phyloP scores from a whole-genome alignment of 2,888 invertebrate genomes.

The Tipula lateralis region DNA sequence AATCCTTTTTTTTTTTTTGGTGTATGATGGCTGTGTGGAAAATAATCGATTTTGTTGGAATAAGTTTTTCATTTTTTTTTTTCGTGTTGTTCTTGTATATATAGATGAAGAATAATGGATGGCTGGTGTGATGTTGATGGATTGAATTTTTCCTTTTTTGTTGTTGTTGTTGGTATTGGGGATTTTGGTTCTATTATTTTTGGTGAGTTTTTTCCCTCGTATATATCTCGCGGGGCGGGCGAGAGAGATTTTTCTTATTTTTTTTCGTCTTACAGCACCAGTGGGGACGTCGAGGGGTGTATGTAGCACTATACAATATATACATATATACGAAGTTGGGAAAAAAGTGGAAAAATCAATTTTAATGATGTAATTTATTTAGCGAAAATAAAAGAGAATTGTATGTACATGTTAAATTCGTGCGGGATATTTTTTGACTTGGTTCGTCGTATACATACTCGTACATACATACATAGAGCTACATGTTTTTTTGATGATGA shows the following conservation, averaged over 20 bases:
- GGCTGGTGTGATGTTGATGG: conserved; percentile 6
- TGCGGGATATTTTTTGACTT: not conserved
- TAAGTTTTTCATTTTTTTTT: conserved; percentile 2
- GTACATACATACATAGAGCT: not conserved
- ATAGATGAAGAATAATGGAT: not conserved
- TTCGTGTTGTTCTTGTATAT: not conserved
- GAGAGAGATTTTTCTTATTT: not conserved
- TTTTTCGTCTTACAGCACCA: not conserved
- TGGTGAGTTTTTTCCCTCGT: not conserved
- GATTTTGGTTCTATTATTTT: not conserved
- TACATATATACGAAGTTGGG: not conserved
- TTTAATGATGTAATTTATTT: conserved; percentile 24
- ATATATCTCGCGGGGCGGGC: not conserved
- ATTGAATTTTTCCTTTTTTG: not conserved
- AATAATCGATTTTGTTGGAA: not conserved
- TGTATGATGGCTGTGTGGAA: not conserved
- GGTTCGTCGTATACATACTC: not conserved
- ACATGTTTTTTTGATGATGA: not conserved
- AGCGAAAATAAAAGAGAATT: conserved; percentile 6
- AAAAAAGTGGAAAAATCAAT: not conserved
- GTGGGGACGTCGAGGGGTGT: not conserved
- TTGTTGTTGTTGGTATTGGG: not conserved
- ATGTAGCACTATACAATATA: not conserved
- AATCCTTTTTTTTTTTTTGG: not conserved
- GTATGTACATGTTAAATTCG: not conserved